These are phyloP conservation scores for Lepidocolaptes lacrymiger DNA, from an alignment of 2,797 vertebrate species.

Conservation along the genomic window DNA sequence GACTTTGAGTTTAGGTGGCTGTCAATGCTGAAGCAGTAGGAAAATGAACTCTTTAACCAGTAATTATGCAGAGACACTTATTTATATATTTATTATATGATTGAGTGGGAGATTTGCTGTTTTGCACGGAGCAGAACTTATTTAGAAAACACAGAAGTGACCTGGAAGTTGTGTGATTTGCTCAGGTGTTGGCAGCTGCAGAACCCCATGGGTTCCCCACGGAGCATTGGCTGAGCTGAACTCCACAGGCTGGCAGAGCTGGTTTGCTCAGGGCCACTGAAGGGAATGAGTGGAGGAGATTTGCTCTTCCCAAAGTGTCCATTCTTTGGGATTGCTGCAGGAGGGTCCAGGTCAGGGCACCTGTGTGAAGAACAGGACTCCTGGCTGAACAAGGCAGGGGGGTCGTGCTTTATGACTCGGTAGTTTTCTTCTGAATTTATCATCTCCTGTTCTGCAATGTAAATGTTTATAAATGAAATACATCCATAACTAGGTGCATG, in stretches of 20 bases:
- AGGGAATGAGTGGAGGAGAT: not conserved
- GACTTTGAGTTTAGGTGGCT: not conserved
- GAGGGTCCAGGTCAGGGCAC: not conserved
- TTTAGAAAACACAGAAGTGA: not conserved
- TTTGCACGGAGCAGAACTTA: not conserved
- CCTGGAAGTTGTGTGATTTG: not conserved
- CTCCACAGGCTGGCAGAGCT: not conserved
- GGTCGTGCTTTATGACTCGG: accelerated
- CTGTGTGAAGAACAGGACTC: accelerated
- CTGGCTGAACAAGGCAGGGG: accelerated
- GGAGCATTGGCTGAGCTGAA: not conserved
- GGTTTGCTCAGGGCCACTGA: not conserved
- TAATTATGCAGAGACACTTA: not conserved
- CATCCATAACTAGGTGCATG: slow-evolving; percentile 10
- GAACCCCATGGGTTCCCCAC: not conserved
- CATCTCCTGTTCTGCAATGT: not conserved
- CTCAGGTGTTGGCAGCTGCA: accelerated
- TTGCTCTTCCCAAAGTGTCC: not conserved
- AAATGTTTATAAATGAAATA: slow-evolving; percentile 30
- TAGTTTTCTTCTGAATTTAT: not conserved
- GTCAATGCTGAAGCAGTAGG: not conserved
- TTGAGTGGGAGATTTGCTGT: not conserved
- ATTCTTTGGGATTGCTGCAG: accelerated
- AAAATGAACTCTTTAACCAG: not conserved
- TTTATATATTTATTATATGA: not conserved